These are phyloP conservation scores for Numida meleagris DNA, from an alignment of 2,113 vertebrate genomes.

Conservation along the genomic window DNA sequence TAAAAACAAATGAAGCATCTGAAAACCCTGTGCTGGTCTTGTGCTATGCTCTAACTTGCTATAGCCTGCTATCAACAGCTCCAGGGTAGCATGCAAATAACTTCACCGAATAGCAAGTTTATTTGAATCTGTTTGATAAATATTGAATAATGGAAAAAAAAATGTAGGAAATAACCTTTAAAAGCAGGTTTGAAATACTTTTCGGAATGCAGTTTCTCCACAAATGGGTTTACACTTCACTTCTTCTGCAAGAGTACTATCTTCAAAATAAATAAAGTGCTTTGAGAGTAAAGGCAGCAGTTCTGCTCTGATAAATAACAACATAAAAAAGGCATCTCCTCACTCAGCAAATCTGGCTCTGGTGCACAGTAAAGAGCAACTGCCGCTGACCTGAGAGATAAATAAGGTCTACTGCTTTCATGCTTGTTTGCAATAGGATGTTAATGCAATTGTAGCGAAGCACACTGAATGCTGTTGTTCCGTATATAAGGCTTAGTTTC, in stretches of 20 bases:
- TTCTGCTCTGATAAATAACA: neutral
- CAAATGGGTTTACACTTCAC: neutral
- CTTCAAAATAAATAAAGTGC: neutral
- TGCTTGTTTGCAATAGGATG: neutral
- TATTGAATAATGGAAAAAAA: neutral
- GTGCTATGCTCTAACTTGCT: neutral
- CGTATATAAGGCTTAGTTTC: neutral
- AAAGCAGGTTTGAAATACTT: neutral
- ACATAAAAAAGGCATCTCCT: neutral
- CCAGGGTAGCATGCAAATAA: neutral
- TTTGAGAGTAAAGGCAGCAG: neutral
- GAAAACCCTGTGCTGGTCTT: neutral
- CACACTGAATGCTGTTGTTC: neutral
- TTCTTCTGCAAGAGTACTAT: neutral
- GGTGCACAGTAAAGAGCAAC: slow-evolving; percentile 6
- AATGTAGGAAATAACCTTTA: neutral
- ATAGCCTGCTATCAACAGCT: neutral
- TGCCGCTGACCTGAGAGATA: neutral
- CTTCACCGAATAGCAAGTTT: neutral
- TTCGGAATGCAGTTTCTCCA: neutral
- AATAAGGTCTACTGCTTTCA: neutral
- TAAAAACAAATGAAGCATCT: neutral
- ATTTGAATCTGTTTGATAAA: neutral
- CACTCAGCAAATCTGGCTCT: slow-evolving; percentile 31
- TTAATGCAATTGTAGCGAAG: neutral